Evolutionary conservation across 2,888 invertebrate genomes (phyloP).

Genomic region (Leptinotarsa juncta): DNA sequence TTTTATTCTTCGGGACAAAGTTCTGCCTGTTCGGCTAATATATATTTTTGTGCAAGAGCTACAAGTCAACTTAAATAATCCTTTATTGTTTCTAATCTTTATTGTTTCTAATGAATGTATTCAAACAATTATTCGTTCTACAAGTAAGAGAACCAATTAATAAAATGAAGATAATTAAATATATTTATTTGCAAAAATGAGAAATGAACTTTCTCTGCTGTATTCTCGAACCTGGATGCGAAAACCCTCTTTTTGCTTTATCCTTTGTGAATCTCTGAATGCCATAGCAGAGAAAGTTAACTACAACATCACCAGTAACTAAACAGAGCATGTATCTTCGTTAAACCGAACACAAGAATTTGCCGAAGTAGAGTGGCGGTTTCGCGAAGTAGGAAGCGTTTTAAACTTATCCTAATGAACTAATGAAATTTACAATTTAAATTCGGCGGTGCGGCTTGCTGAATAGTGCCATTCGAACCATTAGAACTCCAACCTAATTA

Average conservation of each 20-base stretch:
- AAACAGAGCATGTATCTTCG: not conserved
- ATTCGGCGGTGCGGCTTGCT: constrained; percentile 37
- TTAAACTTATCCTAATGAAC: constrained; percentile 44
- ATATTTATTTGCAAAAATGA: too few species aligned
- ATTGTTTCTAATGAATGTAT: too few species aligned
- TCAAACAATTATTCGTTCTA: too few species aligned
- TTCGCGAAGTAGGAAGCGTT: constrained; percentile 30
- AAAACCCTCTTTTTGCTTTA: not conserved
- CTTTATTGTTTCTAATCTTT: too few species aligned
- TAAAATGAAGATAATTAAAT: too few species aligned
- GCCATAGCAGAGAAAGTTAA: not conserved
- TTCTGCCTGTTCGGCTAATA: too few species aligned
- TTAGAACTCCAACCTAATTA: constrained; percentile 45
- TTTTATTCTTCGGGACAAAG: too few species aligned
- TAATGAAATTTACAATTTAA: constrained; percentile 49
- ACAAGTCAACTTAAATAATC: too few species aligned
- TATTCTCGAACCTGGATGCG: not conserved
- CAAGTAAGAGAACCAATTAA: too few species aligned
- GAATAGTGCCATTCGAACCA: constrained; percentile 39
- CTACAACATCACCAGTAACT: not conserved
- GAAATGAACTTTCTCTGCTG: too few species aligned
- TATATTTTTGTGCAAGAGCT: too few species aligned
- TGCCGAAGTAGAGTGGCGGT: not conserved
- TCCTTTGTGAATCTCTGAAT: not conserved
- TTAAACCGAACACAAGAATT: constrained; percentile 2